Evolutionary conservation across 2,888 invertebrate species (phyloP).

Genomic region (Stomorhina lunata): DNA sequence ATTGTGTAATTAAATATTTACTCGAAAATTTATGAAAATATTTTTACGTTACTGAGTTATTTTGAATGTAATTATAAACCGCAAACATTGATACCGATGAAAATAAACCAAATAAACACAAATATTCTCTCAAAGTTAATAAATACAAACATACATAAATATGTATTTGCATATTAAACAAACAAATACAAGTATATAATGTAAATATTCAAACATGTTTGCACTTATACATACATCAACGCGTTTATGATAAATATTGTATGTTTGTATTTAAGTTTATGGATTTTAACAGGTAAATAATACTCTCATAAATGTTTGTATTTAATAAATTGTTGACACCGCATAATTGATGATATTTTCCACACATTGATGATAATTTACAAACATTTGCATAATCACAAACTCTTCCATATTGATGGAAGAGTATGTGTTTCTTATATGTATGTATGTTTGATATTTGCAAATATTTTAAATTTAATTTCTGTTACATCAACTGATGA

Average conservation of each 20-base stretch:
- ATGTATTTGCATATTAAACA: not conserved
- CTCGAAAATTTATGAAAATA: conserved; percentile 56
- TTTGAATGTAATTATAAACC: conserved; percentile 61
- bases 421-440: no score
- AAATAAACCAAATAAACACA: not conserved
- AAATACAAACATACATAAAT: not conserved
- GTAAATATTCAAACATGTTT: not conserved
- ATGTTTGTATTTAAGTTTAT: no score
- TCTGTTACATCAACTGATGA: conserved; percentile 28
- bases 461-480: conserved; percentile 18
- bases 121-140: not conserved
- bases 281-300: conserved; percentile 12
- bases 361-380: not conserved
- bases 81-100: conserved; percentile 59
- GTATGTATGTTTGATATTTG: not conserved
- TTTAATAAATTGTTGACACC: conserved; percentile 60
- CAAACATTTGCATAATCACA: not conserved
- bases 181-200: not conserved
- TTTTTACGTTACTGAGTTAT: conserved; percentile 39
- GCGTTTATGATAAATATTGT: no score
- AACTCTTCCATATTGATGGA: no score
- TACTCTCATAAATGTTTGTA: not conserved
- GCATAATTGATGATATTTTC: conserved; percentile 55
- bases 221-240: not conserved
- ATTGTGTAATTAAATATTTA: conserved; percentile 58